Base-by-base conservation (phyloP, 53 echinoderm and acorn worm genomes). In the Zoroaster sp. region DNA sequence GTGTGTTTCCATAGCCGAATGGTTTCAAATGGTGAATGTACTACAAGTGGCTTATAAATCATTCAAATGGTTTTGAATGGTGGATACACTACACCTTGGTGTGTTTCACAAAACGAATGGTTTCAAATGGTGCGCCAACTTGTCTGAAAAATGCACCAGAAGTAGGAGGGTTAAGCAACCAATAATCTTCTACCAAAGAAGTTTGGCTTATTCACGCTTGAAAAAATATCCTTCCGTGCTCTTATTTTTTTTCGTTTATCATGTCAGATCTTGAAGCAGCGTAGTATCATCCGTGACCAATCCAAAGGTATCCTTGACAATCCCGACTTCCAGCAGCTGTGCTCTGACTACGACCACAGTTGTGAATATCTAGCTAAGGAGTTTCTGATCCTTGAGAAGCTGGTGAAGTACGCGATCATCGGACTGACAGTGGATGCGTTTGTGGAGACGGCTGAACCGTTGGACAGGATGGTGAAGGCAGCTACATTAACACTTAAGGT, bases 391-490 rank as follows among this genome's bases (percentile, higher is more conserved):
- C 79, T 98, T 32, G 95, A 98, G 88, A 91, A 88, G 68, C 81
- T 89, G 32, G 90, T 94, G 23, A 95, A 89, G 73, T 87, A 90
- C 43, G 92, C 94, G 37, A 41, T 98, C 53, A 67, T 92, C 2
- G 90, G 93, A 14, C 95, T 92, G 75, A 90, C 92, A 13, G 98
- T 98, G 8, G 95, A 95, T 65, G 92, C 83, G n/a, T 94, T 98
- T 33, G 83, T 93, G 14, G 92, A 95, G 80, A 98, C 98, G 4
- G 92, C 87, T 12, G 98, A 95, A 23, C 95, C 98, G 0, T 66
- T 98, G 74, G 95, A 92, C 69, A 88, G 95, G 55, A 73, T 98
- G 44, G 90, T 98, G n/a, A 98, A 95, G 55, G 94, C 95, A 11
- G 83, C 98, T 51, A 94, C 92, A 36, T 80, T 94, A 6, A 86